Conservation (phyloP, 2,797 vertebrate genomes). For the Liasis olivaceus region DNA sequence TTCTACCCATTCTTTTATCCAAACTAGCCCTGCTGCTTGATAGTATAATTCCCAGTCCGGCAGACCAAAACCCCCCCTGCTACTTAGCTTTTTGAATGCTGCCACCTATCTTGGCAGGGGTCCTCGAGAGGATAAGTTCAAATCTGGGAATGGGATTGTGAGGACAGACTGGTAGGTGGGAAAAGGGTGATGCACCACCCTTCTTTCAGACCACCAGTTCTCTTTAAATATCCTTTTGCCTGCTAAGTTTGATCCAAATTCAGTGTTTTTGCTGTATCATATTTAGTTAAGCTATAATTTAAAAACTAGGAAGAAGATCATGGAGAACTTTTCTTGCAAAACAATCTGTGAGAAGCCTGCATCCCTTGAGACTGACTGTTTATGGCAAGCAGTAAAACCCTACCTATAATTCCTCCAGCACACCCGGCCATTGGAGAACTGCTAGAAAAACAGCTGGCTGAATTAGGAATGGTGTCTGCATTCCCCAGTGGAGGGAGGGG, state of each 20-base stretch:
- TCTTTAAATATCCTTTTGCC: background rate
- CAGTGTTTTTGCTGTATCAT: background rate
- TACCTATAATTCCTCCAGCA: background rate
- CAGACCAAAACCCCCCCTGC: no score
- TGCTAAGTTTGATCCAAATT: background rate
- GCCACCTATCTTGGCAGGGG: background rate
- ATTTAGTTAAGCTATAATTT: background rate
- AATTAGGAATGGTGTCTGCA: background rate
- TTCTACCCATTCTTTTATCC: no score
- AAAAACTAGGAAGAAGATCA: background rate
- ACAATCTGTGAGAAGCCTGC: no score
- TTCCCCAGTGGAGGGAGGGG: background rate
- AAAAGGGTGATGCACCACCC: background rate
- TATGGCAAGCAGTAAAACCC: background rate
- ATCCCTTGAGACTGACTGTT: background rate
- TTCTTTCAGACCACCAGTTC: background rate
- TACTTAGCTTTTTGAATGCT: background rate
- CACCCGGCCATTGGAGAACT: background rate
- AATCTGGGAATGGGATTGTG: background rate
- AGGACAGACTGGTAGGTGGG: background rate
- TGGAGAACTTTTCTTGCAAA: background rate
- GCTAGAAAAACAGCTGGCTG: slow-evolving; percentile 13
- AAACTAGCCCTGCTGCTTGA: no score
- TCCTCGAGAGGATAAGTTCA: background rate
- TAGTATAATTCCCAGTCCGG: no score